Conservation (phyloP, 2,797 vertebrate species). For the Falco concolor region DNA sequence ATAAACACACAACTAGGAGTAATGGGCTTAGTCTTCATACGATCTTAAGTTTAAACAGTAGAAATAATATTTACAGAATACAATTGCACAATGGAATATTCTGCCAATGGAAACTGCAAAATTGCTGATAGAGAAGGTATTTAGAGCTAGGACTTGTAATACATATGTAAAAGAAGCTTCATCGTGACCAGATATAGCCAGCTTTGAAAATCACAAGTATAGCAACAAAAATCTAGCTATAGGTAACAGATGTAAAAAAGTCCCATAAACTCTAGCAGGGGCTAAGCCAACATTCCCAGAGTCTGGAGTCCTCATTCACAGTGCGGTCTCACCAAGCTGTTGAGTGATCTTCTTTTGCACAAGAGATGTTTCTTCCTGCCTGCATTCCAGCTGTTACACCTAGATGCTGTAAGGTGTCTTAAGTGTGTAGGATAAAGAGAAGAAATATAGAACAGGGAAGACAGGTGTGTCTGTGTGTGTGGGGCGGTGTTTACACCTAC, state of each 20-base stretch:
- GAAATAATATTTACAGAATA: neutral
- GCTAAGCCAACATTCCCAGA: neutral
- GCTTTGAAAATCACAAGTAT: neutral
- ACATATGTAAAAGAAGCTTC: neutral
- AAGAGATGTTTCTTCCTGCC: neutral
- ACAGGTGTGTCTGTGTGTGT: neutral
- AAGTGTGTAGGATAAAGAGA: neutral
- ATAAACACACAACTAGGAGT: neutral
- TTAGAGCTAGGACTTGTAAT: neutral
- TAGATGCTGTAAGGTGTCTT: neutral
- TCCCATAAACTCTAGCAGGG: no score
- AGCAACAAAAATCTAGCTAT: neutral
- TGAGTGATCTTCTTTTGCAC: neutral
- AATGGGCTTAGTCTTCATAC: neutral
- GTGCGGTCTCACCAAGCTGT: neutral
- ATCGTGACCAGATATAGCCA: neutral
- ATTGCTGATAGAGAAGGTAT: neutral
- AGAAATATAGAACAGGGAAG: neutral
- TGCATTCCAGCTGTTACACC: neutral
- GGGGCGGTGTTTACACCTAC: neutral
- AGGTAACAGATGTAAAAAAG: neutral
- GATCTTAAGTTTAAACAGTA: neutral
- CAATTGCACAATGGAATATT: neutral
- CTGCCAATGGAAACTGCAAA: neutral
- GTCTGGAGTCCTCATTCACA: fast-evolving